Percentiles rank a stretch among this genome's conserved stretches.
phyloP scores from a whole-genome alignment of 2,113 vertebrate species.

The Eurystomus gularis region DNA sequence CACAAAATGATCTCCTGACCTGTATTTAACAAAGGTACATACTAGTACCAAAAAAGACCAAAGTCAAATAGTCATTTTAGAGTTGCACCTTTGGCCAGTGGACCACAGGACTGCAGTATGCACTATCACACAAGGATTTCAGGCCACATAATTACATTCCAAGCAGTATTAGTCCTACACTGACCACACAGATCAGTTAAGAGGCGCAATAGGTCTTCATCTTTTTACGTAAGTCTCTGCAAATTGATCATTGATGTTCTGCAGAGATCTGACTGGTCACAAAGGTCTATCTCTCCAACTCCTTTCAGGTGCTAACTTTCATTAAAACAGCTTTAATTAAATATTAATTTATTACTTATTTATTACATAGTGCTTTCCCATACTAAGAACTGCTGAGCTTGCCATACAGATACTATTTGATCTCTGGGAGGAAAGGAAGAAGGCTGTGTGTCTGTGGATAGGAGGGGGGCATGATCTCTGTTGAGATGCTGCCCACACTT shows the following conservation, averaged over 20 bases:
- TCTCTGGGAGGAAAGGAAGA: neutral
- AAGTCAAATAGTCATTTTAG: slow-evolving; percentile 35
- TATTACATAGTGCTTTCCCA: slow-evolving; percentile 24
- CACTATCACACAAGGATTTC: neutral
- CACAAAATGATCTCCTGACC: slow-evolving; percentile 35
- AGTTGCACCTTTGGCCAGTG: slow-evolving; percentile 6
- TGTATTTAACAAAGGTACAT: slow-evolving; percentile 21
- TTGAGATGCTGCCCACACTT: neutral
- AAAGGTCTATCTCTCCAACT: neutral
- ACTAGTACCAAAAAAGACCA: neutral
- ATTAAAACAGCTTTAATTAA: slow-evolving; percentile 36
- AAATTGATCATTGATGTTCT: neutral
- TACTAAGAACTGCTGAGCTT: slow-evolving; percentile 46
- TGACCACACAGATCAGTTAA: neutral
- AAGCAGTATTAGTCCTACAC: neutral
- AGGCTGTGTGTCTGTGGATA: neutral
- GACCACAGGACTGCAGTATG: neutral
- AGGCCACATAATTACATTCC: neutral
- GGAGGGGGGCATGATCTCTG: neutral
- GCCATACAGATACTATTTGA: slow-evolving; percentile 18
- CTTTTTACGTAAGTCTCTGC: neutral
- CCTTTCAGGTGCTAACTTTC: slow-evolving; percentile 32
- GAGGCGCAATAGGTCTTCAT: neutral
- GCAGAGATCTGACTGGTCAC: neutral
- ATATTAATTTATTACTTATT: slow-evolving; percentile 63